Percentiles rank a stretch among this genome's conserved stretches.
These are phyloP conservation scores for Acanthiza pusilla DNA, from an alignment of 2,797 vertebrate genomes.

Conservation along the genomic window DNA sequence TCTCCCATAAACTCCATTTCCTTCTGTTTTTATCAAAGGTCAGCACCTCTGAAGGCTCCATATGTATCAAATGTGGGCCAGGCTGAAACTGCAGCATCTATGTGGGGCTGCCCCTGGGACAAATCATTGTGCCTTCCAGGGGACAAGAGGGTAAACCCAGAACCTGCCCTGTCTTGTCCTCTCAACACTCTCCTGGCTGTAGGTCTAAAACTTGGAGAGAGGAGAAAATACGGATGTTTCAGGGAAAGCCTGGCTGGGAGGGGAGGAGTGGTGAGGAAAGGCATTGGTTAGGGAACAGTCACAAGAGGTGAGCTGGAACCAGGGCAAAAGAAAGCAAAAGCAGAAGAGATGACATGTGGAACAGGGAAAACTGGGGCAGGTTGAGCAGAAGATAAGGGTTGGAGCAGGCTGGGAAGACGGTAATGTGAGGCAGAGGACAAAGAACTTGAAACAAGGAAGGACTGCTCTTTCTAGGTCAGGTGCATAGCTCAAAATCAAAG, in stretches of 20 bases:
- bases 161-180: neutral
- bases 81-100: neutral
- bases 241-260: neutral
- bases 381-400: neutral
- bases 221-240: neutral
- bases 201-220: neutral
- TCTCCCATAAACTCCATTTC: neutral
- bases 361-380: neutral
- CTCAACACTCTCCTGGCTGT: neutral
- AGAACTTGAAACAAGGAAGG: neutral
- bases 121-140: neutral
- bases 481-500: neutral
- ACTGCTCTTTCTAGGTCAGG: neutral
- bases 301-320: neutral
- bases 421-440: neutral
- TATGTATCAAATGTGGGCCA: neutral
- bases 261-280: neutral
- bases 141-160: neutral
- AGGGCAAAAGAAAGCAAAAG: neutral
- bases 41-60: neutral
- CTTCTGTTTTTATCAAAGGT: neutral
- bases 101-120: neutral
- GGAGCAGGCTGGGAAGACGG: neutral
- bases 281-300: neutral
- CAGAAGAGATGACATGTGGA: neutral